phyloP scores from a whole-genome alignment of 2,113 vertebrate genomes.

The Paedocypris sp. region DNA sequence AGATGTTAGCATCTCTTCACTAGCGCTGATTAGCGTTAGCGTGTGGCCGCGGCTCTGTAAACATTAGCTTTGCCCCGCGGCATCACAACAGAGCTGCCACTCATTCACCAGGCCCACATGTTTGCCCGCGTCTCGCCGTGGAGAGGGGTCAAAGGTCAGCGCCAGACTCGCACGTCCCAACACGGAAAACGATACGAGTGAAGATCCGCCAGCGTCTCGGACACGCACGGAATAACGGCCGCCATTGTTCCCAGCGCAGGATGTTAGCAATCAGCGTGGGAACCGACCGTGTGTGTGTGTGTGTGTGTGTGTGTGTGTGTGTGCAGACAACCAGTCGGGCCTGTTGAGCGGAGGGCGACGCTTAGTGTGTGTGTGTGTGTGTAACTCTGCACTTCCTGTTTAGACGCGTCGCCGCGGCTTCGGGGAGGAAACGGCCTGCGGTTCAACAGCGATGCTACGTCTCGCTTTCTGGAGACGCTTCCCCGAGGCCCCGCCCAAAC shows the following conservation, averaged over 20 bases:
- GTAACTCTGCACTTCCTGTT: neutral
- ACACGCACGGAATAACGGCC: slow-evolving; percentile 42
- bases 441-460: neutral
- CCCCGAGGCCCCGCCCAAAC: slow-evolving; percentile 48
- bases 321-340: slow-evolving; percentile 42
- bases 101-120: too few relatives aligned
- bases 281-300: slow-evolving; percentile 27
- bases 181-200: too few relatives aligned
- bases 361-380: slow-evolving; percentile 13
- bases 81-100: slow-evolving; percentile 9
- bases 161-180: too few relatives aligned
- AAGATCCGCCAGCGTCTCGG: too few relatives aligned
- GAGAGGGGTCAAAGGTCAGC: too few relatives aligned
- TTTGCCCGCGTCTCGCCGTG: too few relatives aligned
- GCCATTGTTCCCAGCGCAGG: slow-evolving; percentile 42
- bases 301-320: neutral
- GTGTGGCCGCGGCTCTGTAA: slow-evolving; percentile 2
- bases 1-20: too few relatives aligned
- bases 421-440: too few relatives aligned
- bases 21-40: too few relatives aligned
- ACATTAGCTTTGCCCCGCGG: slow-evolving; percentile 12
- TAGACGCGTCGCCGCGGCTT: too few relatives aligned
- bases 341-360: slow-evolving; percentile 22
- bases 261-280: slow-evolving; percentile 46
- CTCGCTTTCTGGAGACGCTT: slow-evolving; percentile 37